phyloP scores from a whole-genome alignment of 2,113 vertebrate species.

The Nothocercus julius region DNA sequence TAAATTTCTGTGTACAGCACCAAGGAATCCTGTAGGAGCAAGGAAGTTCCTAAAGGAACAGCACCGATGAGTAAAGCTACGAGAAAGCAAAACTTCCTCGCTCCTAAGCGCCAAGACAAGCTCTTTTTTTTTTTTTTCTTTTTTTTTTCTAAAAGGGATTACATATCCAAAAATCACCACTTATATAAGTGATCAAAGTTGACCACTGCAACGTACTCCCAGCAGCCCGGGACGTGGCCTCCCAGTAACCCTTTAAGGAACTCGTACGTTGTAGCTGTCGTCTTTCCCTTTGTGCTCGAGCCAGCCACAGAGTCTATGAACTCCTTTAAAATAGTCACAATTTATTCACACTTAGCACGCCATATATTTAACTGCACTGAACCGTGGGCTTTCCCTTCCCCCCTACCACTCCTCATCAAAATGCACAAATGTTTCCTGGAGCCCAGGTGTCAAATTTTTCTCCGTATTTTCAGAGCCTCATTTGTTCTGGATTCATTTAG shows the following conservation, averaged over 20 bases:
- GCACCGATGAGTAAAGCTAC: not conserved
- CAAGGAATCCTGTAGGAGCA: not conserved
- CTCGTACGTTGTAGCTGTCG: not conserved
- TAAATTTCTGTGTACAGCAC: not conserved
- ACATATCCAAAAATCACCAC: not conserved
- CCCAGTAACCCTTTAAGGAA: slow-evolving; percentile 21
- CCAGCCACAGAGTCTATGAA: not conserved
- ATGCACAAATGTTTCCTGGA: slow-evolving; percentile 54
- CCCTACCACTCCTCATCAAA: slow-evolving; percentile 9
- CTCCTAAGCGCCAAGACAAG: not conserved
- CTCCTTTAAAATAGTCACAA: slow-evolving; percentile 48
- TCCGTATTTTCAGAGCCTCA: slow-evolving; percentile 42
- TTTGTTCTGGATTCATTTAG: slow-evolving; percentile 62
- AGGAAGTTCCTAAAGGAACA: fast-evolving
- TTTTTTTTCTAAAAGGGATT: not conserved
- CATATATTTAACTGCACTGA: slow-evolving; percentile 36
- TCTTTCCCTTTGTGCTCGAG: not conserved
- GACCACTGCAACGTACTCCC: not conserved
- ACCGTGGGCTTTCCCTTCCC: slow-evolving; percentile 8
- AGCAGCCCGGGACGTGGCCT: not conserved
- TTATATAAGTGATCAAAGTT: not conserved
- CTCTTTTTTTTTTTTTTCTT: not conserved
- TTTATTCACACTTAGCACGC: slow-evolving; percentile 57
- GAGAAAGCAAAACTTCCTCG: not conserved
- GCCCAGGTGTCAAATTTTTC: slow-evolving; percentile 57